Evolutionary conservation across 2,113 vertebrate genomes (phyloP).

Genomic region (Albula glossodonta): DNA sequence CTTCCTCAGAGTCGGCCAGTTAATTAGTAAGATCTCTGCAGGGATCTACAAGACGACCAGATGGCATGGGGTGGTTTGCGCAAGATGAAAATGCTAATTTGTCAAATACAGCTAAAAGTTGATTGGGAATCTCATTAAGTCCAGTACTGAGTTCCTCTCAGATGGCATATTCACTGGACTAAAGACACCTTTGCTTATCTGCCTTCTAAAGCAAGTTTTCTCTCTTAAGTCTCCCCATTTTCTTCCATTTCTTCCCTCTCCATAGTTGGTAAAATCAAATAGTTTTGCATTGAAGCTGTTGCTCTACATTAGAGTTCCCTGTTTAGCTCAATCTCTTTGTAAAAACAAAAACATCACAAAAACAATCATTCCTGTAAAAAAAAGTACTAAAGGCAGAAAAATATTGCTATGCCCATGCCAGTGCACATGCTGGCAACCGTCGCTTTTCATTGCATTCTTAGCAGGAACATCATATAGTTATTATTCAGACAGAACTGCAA

Average conservation of each 20-base stretch:
- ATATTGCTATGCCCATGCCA: too few species aligned
- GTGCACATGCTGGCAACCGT: too few species aligned
- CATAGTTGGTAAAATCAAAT: background rate
- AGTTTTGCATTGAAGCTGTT: background rate
- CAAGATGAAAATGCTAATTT: constrained; percentile 60
- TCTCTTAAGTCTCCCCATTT: constrained; percentile 1
- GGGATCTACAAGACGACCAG: constrained; percentile 50
- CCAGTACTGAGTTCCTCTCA: constrained; percentile 43
- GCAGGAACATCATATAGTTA: too few species aligned
- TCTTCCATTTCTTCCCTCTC: constrained; percentile 1
- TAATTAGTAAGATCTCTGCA: constrained; percentile 54
- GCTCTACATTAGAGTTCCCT: background rate
- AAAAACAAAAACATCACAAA: background rate
- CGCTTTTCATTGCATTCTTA: too few species aligned
- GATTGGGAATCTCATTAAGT: constrained; percentile 57
- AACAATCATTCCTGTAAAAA: too few species aligned
- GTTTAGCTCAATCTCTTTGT: background rate
- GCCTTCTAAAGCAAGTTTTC: constrained; percentile 30
- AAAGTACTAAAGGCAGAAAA: too few species aligned
- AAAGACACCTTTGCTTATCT: constrained; percentile 35
- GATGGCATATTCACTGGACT: constrained; percentile 40
- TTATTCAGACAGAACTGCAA: too few species aligned
- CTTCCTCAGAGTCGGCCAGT: constrained; percentile 46
- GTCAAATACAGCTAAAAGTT: constrained; percentile 57
- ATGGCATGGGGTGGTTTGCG: constrained; percentile 52